Evolutionary conservation across 2,888 invertebrate species (phyloP), one percentile per base, ranked within the genome.

Genomic region (Cheilosia urbana): DNA sequence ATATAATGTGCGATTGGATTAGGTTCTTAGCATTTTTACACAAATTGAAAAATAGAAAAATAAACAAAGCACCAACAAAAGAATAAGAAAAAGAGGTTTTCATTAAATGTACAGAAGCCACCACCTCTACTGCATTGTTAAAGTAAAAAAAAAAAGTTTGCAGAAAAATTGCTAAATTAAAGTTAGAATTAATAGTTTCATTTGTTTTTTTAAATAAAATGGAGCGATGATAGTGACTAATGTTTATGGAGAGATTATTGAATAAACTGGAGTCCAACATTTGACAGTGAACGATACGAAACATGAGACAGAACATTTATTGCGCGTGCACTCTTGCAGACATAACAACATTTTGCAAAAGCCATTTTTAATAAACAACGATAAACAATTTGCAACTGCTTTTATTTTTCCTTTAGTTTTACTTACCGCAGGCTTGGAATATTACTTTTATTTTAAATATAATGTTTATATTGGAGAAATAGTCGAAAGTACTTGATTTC

Each of bases 211-310:
- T 24, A 24, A 7, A 34, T 57, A 45, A 42, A 49, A 87, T 82
- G 82, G 37, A 82, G 53, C 82, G 73, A 69, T 82, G 82, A 85
- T 80, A 80, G 80, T 85, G 85, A 85, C 80, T 85, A 62, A 81
- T 85, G 85, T 40, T 76, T 37, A 71, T 71, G 71, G 58, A 75
- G 42, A 58, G 15, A 66, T 82, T 84, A 79, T 79, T 71, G 40
- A 40, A 84, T 69, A 84, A 11, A 60, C 21, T 71, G 79, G 84
- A 45, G 53, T 55, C 65, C 45, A 21, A 84, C 60, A 79, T 30
- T 75, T 55, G 53, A 79, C 75, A 47, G 9, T 71, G 34, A 53
- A 75, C 84, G 21, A 53, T 65, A 69, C 51, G 19, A 24, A 17
- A 73, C n/a, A 21, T 62, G 17, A 62, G 47, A 68, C 60, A 27